Evolutionary conservation across 2,113 vertebrate species (phyloP), one percentile per base, ranked within the genome.

Genomic region (Leptobrachium ailaonicum): DNA sequence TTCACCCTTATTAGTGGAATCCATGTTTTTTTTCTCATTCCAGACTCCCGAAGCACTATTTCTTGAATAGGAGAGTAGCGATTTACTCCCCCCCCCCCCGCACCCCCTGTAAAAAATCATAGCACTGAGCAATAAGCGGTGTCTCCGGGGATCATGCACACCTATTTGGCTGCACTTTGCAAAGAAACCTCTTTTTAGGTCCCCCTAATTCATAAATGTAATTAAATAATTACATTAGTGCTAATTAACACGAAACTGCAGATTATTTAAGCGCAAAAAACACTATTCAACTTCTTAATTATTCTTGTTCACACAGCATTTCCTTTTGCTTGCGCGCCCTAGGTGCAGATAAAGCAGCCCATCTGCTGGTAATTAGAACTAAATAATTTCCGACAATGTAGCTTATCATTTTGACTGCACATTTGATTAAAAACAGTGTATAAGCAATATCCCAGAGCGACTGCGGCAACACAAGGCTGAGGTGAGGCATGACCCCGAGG

Each of bases 271-370:
- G 92, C 93, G 82, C 93, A 95, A 92, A 95, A 96, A 96, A 95
- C 96, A 97, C 96, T 95, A 96, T 98, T 98, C 96, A 97, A 98
- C 95, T 97, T 98, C 95, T 97, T 99, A 98, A 98, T 99, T 98
- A 98, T 99, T 98, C 94, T 95, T 95, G 94, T 94, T 95, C 95
- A 95, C 97, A 97, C 95, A 95, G 95, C 96, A 96, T 97, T 97
- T 96, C 95, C 95, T 98, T 96, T 96, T 93, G 94, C 95, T 96
- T 91, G 95, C 95, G 94, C 94, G 95, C 96, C 96, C 96, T 96
- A 95, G 96, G 97, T 96, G 96, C 96, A 97, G 96, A 98, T 98
- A 98, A 98, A 98, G 93, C 96, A 95, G 95, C 96, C 97, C 96
- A 99, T 98, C 98, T 99, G 98, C 96, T 96, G 89, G 95, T 98